Percentiles rank a stretch among this genome's conserved stretches.
Conservation (phyloP, 1,140 invertebrate species). For the Lepidurus couesii region DNA sequence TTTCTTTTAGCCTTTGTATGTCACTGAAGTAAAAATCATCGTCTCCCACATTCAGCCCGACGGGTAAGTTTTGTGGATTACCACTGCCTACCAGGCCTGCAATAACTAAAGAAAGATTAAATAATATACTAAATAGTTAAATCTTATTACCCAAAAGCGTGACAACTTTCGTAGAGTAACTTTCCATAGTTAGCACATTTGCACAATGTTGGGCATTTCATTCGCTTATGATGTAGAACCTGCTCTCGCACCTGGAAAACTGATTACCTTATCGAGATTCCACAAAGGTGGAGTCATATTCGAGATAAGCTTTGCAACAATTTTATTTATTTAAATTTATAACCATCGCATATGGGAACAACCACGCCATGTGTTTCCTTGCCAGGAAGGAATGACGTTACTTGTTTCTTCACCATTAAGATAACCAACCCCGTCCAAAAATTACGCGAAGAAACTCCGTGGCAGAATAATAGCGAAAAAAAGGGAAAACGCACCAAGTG, state of each 20-base stretch:
- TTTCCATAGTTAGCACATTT: neutral
- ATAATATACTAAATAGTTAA: slow-evolving; percentile 43
- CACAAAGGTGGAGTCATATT: neutral
- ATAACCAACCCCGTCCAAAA: neutral
- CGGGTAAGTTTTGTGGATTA: neutral
- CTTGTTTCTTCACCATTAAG: neutral
- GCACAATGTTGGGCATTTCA: too few species aligned
- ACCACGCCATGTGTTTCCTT: too few species aligned
- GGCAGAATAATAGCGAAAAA: neutral
- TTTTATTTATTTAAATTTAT: neutral
- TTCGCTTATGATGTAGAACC: neutral
- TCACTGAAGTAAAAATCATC: slow-evolving; percentile 24
- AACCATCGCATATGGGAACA: neutral
- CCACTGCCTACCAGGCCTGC: neutral
- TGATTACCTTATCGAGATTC: slow-evolving; percentile 5
- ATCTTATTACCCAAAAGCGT: slow-evolving; percentile 43
- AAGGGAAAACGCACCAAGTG: neutral
- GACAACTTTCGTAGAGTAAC: neutral
- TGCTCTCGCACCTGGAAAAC: neutral
- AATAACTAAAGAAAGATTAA: neutral
- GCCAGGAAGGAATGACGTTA: too few species aligned
- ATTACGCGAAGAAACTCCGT: neutral
- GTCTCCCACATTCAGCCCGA: neutral
- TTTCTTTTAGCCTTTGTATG: slow-evolving; percentile 23
- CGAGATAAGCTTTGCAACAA: neutral